Base-by-base conservation (phyloP, 2,113 vertebrate genomes). In the Urocitellus parryii region DNA sequence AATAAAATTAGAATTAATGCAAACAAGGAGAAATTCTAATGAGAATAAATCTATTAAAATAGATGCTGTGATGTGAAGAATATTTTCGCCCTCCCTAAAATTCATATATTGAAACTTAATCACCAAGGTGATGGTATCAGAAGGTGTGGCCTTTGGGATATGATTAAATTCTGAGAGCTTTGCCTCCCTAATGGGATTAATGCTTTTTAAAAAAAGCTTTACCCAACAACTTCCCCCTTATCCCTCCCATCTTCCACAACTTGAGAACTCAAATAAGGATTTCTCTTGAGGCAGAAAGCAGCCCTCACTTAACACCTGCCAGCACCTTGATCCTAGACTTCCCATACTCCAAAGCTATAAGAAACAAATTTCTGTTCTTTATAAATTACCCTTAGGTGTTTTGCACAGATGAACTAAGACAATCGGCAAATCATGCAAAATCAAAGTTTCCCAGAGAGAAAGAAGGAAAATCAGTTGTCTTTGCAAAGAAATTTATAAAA, bases 11-110 rank as follows among this genome's bases (percentile, higher is more conserved):
- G 45, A 96, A 93, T 39, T 74, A 78, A 56, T 13, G 4, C 4
- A n/a, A 88, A 89, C 22, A 27, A 87, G 61, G 58, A 90, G 16
- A 91, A 91, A 86, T 51, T 81, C 22, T 84, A 90, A 79, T 48
- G 37, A 73, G 85, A 91, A 39, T 2, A 82, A 83, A 83, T 85
- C 13, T 37, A 72, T 63, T 20, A 42, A n/a, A 74, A 68, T 12
- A 45, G 20, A 53, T 63, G 22, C 27, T 29, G 37, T 56, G 14
- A 22, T 67, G 45, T 95, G 14, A 87, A 65, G 45, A 45, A 45
- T 45, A 8, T 45, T 45, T n/a, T 0, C 56, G 7, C 4, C 39
- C 17, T 5, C 16, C 76, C 16, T 9, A 56, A 95, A 91, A 87
- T 56, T 56, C 8, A 24, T 34, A n/a, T 73, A 18, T 20, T 29